Conservation (phyloP, 2,888 invertebrate species). For the Chromoteleia sp. region DNA sequence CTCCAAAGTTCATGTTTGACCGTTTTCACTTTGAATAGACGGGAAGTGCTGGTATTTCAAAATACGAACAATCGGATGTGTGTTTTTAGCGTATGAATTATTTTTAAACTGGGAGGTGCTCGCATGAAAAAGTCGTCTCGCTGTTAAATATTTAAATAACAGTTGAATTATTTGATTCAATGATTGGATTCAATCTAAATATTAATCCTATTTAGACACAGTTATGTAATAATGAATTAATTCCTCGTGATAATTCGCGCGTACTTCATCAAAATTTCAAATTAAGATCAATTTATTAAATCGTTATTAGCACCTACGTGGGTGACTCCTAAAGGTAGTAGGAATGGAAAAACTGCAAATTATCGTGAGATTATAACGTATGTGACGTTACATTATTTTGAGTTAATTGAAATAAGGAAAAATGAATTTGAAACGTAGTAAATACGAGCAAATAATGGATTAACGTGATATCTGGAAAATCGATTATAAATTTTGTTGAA, state of each 20-base stretch:
- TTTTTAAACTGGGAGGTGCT: conserved; percentile 8
- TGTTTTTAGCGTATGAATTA: conserved; percentile 4
- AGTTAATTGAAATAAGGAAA: conserved; percentile 4
- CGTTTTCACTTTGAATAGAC: conserved; percentile 23
- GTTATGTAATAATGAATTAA: background rate
- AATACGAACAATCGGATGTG: conserved; percentile 12
- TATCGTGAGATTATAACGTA: background rate
- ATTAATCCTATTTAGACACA: background rate
- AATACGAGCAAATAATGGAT: conserved; percentile 1
- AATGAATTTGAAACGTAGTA: background rate
- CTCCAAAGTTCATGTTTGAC: conserved; percentile 36
- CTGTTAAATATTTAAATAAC: background rate
- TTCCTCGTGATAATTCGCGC: background rate
- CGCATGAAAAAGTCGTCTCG: background rate
- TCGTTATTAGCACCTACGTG: conserved; percentile 1
- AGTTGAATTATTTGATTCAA: background rate
- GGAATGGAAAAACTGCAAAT: conserved; percentile 21
- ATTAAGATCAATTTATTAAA: conserved; percentile 7
- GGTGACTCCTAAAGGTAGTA: background rate
- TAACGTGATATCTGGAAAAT: conserved; percentile 7
- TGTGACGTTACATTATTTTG: background rate
- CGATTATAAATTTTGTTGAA: conserved; percentile 24
- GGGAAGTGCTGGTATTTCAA: conserved; percentile 45
- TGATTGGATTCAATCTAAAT: background rate
- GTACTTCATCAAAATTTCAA: conserved; percentile 4